Evolutionary conservation across 2,888 invertebrate species (phyloP).

Genomic region (Nephrotoma guestfalica): DNA sequence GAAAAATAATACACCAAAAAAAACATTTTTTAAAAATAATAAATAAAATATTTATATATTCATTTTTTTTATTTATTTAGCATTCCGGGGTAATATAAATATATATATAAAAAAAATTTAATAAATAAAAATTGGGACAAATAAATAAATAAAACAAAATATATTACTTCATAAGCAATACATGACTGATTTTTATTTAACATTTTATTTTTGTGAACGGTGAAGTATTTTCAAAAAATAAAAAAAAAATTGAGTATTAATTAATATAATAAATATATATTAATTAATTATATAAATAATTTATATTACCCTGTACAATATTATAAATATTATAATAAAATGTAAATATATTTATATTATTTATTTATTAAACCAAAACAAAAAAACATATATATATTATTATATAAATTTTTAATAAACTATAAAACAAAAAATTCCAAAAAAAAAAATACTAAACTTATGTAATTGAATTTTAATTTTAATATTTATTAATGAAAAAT

Average conservation of each 20-base stretch:
- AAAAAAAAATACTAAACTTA: slow-evolving; percentile 1
- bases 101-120: neutral
- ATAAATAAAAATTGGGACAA: neutral
- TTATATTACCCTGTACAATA: neutral
- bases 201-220: neutral
- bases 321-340: neutral
- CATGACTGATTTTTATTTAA: slow-evolving; percentile 3
- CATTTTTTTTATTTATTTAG: neutral
- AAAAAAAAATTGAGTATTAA: neutral
- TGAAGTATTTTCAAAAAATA: neutral
- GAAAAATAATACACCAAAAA: slow-evolving; percentile 3
- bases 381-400: slow-evolving; percentile 3
- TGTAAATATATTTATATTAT: neutral
- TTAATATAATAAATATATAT: neutral
- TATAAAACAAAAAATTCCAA: neutral
- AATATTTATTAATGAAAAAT: neutral
- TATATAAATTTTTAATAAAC: neutral
- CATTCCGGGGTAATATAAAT: neutral
- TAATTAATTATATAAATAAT: neutral
- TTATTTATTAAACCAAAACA: slow-evolving; percentile 1
- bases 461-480: slow-evolving; percentile 1
- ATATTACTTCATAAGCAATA: slow-evolving; percentile 5
- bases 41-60: neutral
- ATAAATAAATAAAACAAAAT: neutral
- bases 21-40: neutral